Conservation (phyloP, 2,797 vertebrate species). For the Dallia pectoralis region DNA sequence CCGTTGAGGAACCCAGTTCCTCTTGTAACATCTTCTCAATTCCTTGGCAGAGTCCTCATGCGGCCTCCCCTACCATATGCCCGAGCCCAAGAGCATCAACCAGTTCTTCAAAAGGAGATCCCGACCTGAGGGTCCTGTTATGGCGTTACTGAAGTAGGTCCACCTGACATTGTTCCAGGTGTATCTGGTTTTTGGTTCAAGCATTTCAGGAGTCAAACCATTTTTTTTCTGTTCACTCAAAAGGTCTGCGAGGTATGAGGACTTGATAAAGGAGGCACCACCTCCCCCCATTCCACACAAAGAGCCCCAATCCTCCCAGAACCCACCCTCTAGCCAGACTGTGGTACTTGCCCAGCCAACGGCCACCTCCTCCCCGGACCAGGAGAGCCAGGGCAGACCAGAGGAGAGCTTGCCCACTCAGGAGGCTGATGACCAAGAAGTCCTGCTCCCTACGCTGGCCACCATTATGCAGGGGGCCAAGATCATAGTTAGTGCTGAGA, state of each 20-base stretch:
- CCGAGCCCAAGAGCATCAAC: slow-evolving; percentile 88
- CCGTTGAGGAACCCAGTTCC: neutral
- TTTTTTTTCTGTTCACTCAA: neutral
- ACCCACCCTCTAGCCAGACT: slow-evolving; percentile 30
- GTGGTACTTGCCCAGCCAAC: slow-evolving; percentile 43
- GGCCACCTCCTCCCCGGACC: slow-evolving; percentile 59
- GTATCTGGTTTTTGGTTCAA: neutral
- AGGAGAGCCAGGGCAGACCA: slow-evolving; percentile 23
- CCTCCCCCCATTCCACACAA: slow-evolving; percentile 31
- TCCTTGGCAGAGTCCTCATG: slow-evolving; percentile 78
- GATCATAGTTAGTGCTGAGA: neutral
- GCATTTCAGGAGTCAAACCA: neutral
- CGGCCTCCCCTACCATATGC: slow-evolving; percentile 91
- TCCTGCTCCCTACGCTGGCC: slow-evolving; percentile 51
- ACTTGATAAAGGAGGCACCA: slow-evolving; percentile 61
- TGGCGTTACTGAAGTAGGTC: slow-evolving; percentile 90
- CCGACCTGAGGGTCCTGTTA: slow-evolving; percentile 80
- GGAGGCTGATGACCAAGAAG: slow-evolving; percentile 39
- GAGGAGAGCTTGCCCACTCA: neutral
- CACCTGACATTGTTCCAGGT: neutral
- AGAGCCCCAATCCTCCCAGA: slow-evolving; percentile 38
- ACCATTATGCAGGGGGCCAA: slow-evolving; percentile 54
- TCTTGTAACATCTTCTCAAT: slow-evolving; percentile 4
- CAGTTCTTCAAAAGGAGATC: slow-evolving; percentile 86
- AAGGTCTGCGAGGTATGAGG: slow-evolving; percentile 84